Evolutionary conservation across 2,888 invertebrate species (phyloP).

Genomic region (Cotesia congregata): DNA sequence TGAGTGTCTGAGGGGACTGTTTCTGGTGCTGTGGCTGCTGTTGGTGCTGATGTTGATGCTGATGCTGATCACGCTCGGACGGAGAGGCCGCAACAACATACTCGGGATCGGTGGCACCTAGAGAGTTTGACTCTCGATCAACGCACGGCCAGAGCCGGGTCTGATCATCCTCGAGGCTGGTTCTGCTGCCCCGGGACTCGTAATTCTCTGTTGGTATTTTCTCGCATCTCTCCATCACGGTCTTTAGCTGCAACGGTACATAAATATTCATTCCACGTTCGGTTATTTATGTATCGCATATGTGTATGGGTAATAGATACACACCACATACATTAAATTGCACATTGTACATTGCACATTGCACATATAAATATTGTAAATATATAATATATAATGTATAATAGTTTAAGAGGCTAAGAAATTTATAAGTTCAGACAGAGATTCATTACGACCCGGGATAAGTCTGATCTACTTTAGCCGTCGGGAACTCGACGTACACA

Average conservation of each 20-base stretch:
- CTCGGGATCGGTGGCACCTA: conserved; percentile 74
- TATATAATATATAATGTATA: not conserved
- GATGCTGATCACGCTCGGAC: conserved; percentile 71
- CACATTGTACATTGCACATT: not conserved
- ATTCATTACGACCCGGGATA: conserved; percentile 12
- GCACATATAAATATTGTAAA: conserved; percentile 10
- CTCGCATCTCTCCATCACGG: conserved; percentile 80
- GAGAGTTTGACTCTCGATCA: conserved; percentile 76
- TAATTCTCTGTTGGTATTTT: conserved; percentile 75
- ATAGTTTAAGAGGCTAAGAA: not conserved
- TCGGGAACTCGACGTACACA: conserved; percentile 8
- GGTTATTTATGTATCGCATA: not conserved
- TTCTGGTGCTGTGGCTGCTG: not conserved
- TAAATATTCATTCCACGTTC: conserved; percentile 30
- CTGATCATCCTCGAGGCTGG: conserved; percentile 43
- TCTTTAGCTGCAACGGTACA: conserved; percentile 73
- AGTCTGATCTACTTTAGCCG: conserved; percentile 27
- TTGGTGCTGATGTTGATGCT: not conserved
- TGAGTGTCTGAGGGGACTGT: conserved; percentile 68
- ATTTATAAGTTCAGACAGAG: not conserved
- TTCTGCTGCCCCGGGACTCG: conserved; percentile 70
- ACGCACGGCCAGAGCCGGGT: conserved; percentile 73
- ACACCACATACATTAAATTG: not conserved
- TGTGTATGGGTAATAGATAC: not conserved
- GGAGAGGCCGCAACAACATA: conserved; percentile 81